Evolutionary conservation across 2,113 vertebrate species (phyloP).

Genomic region (Pangasianodon gigas): DNA sequence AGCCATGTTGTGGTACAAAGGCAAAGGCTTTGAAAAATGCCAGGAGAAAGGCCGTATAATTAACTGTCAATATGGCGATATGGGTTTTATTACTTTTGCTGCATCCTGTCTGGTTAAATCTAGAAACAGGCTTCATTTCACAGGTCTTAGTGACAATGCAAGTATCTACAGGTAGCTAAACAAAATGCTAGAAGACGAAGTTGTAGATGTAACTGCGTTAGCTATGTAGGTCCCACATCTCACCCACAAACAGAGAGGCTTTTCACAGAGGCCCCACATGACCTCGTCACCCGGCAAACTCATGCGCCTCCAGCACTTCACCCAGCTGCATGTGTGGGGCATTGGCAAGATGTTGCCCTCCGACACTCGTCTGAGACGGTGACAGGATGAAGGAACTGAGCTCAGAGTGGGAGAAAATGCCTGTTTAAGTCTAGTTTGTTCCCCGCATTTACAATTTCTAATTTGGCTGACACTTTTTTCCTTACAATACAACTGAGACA

Average conservation of each 20-base stretch:
- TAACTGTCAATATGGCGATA: neutral
- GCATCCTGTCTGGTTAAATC: neutral
- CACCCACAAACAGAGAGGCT: slow-evolving; percentile 47
- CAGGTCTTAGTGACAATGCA: neutral
- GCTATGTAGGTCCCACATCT: slow-evolving; percentile 28
- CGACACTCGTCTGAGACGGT: neutral
- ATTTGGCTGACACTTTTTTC: neutral
- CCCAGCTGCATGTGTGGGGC: slow-evolving; percentile 28
- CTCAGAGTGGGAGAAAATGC: neutral
- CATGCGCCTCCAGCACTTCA: slow-evolving; percentile 35
- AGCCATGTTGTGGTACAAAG: slow-evolving; percentile 56
- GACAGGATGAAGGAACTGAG: neutral
- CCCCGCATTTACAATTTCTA: neutral
- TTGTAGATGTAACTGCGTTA: slow-evolving; percentile 26
- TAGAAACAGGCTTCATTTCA: neutral
- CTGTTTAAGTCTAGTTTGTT: neutral
- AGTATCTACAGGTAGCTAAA: neutral
- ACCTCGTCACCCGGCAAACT: slow-evolving; percentile 35
- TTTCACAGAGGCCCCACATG: slow-evolving; percentile 42
- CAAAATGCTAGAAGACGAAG: slow-evolving; percentile 10
- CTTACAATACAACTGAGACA: neutral
- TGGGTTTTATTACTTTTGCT: neutral
- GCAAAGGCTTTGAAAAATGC: slow-evolving; percentile 30
- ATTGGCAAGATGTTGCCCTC: slow-evolving; percentile 20
- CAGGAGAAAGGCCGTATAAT: slow-evolving; percentile 5